Percentiles rank a stretch among this genome's conserved stretches.
phyloP scores from a whole-genome alignment of 2,113 vertebrate species.

The Oreochromis aureus region DNA sequence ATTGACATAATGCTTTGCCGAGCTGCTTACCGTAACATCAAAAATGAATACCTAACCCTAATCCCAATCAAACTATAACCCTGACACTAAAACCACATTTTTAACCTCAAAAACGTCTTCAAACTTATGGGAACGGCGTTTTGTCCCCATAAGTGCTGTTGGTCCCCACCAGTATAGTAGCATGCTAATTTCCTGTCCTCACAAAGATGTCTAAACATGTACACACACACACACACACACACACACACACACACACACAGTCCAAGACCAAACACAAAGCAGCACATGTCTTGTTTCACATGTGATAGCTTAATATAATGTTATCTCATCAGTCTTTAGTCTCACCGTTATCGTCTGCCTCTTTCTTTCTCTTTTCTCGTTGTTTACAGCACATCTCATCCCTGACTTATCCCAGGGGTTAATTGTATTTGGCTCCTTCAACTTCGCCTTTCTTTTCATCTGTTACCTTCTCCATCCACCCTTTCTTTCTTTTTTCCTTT shows the following conservation, averaged over 20 bases:
- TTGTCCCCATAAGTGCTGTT: no score
- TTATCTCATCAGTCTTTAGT: conserved; percentile 1
- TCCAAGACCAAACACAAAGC: neutral
- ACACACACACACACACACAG: neutral
- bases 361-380: neutral
- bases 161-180: no score
- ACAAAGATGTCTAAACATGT: no score
- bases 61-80: no score
- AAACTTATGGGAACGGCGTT: no score
- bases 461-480: neutral
- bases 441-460: conserved; percentile 10
- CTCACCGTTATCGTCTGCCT: neutral
- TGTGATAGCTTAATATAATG: neutral
- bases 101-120: no score
- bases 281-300: neutral
- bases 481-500: neutral
- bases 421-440: conserved; percentile 32
- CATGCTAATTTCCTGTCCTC: no score
- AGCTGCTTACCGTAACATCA: no score
- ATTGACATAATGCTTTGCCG: no score
- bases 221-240: no score
- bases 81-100: no score
- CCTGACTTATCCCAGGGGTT: conserved; percentile 40
- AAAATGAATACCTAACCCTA: no score
- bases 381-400: conserved; percentile 34